Percentiles rank a stretch among this genome's conserved stretches.
phyloP scores from a whole-genome alignment of 2,797 vertebrate species.

The Bradypodion ventrale region DNA sequence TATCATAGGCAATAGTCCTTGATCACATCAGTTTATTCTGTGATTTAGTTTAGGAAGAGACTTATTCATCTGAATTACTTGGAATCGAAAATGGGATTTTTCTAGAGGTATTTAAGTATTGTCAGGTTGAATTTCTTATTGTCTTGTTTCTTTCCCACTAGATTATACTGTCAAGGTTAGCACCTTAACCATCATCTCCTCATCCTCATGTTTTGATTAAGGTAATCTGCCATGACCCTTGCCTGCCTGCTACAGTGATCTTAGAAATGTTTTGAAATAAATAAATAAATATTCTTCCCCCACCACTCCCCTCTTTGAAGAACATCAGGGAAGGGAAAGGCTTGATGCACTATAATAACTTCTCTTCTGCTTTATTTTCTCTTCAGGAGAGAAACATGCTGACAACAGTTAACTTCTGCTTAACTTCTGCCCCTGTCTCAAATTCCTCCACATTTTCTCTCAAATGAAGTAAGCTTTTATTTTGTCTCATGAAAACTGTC shows the following conservation, averaged over 20 bases:
- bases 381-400: not conserved
- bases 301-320: not conserved
- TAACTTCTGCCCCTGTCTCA: not conserved
- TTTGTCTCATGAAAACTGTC: not conserved
- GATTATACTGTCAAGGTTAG: not conserved
- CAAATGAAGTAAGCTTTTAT: not conserved
- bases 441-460: not conserved
- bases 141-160: not conserved
- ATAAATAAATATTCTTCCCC: too few species aligned
- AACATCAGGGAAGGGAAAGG: not conserved
- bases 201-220: slow-evolving; percentile 5
- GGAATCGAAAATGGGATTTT: not conserved
- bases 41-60: not conserved
- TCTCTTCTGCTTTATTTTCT: not conserved
- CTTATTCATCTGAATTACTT: not conserved
- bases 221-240: not conserved
- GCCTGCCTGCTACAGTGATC: not conserved
- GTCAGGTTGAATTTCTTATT: not conserved
- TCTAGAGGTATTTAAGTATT: not conserved
- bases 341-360: not conserved
- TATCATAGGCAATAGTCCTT: not conserved
- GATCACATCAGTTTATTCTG: not conserved
- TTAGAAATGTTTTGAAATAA: too few species aligned
- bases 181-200: not conserved
- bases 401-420: not conserved